Evolutionary conservation across 2,797 vertebrate species (phyloP), one percentile per base, ranked within the genome.

Genomic region (Coregonus sp.): DNA sequence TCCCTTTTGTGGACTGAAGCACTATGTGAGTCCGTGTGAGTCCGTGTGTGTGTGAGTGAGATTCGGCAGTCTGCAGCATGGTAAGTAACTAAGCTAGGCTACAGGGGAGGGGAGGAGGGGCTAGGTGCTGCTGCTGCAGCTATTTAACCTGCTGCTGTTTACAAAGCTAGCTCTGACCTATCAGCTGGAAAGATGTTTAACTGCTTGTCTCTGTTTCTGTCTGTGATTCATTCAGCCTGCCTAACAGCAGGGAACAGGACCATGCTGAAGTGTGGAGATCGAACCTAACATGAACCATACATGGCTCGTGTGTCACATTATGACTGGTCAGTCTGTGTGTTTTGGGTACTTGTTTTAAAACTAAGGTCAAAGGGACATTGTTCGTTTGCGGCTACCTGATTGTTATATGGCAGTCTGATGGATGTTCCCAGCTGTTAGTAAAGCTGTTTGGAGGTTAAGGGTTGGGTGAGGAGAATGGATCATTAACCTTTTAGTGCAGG

Each of bases 331-430:
- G 65, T 66, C 31, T 66, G 29, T 31, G 65, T 66, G 25, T 25
- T 31, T 4, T 31, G 65, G 65, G 14, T 37, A 16, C 66, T 37
- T 68, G 66, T 35, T 18, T 35, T 37, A 16, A 68, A 25, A 66
- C 2, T 37, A 69, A 67, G 40, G 81, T 82, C 74, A 80, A 59
- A 50, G n/a, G 3, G 12, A 71, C 50, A 31, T 67, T 35, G 11
- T 14, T 66, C 66, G 18, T 73, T 52, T 50, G 25, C 7, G 14
- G 31, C 12, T 35, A 51, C 9, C 5, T 67, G 63, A 29, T n/a
- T 12, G 63, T 18, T 14, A 20, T 11, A 76, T 81, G 73, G 54
- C 63, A 68, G 25, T 12, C 77, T 84, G 71, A 79, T 81, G 79
- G 1, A 25, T 25, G 25, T 25, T 25, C 25, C 25, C 25, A 25